These are phyloP conservation scores for Aphelenchoides fujianensis DNA, from an alignment of 1,140 invertebrate species.

Conservation along the genomic window DNA sequence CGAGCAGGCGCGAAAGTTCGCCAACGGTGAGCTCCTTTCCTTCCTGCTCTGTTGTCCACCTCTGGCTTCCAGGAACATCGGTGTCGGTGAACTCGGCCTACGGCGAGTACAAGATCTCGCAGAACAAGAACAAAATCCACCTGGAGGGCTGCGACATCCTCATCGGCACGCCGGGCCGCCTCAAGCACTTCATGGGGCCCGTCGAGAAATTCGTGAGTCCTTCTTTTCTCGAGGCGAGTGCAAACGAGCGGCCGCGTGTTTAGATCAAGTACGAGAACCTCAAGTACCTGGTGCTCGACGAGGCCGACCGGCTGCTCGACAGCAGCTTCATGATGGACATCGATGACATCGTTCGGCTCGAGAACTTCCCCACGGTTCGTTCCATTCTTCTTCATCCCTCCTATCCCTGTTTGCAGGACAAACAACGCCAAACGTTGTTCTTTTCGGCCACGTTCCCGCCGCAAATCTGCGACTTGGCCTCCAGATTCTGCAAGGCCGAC, in stretches of 20 bases:
- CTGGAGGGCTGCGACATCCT: constrained; percentile 78
- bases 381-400: not conserved
- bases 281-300: constrained; percentile 82
- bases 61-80: constrained; percentile 39
- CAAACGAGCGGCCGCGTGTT: constrained; percentile 41
- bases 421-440: constrained; percentile 66
- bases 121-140: constrained; percentile 29
- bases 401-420: constrained; percentile 45
- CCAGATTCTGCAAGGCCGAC: constrained; percentile 62
- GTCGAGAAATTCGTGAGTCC: constrained; percentile 20
- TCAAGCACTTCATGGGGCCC: constrained; percentile 78
- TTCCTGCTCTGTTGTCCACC: constrained; percentile 5
- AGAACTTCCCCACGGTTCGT: constrained; percentile 41
- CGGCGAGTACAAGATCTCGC: constrained; percentile 37
- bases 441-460: constrained; percentile 68
- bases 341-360: constrained; percentile 29
- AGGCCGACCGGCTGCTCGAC: constrained; percentile 94
- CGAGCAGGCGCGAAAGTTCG: constrained; percentile 91
- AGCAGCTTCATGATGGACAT: constrained; percentile 63
- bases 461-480: constrained; percentile 64
- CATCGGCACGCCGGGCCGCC: constrained; percentile 85
- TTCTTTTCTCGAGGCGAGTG: no score
- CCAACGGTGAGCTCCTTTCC: constrained; percentile 70
- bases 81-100: constrained; percentile 42
- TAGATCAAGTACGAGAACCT: constrained; percentile 69